Evolutionary conservation across 1,140 invertebrate species (phyloP).

Genomic region (Aplysia californica): DNA sequence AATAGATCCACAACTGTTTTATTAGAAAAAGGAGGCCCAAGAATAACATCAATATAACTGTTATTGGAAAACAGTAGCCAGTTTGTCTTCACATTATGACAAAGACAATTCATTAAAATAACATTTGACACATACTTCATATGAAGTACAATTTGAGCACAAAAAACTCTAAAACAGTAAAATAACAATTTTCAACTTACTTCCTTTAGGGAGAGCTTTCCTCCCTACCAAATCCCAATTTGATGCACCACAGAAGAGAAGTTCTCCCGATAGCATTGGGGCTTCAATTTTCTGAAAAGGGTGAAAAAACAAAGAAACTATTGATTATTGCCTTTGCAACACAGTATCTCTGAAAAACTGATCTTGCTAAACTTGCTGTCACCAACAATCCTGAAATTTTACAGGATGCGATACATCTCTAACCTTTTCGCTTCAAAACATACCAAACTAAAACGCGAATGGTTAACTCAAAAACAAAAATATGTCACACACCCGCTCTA

Average conservation of each 20-base stretch:
- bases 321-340: not conserved
- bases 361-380: not conserved
- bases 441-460: no score
- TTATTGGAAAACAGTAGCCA: not conserved
- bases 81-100: not conserved
- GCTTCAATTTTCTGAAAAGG: conserved; percentile 67
- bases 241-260: conserved; percentile 76
- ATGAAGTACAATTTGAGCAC: not conserved
- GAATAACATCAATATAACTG: no score
- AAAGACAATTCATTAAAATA: not conserved
- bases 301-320: conserved; percentile 12
- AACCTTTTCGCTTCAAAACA: not conserved
- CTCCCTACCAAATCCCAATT: conserved; percentile 80
- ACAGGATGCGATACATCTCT: not conserved
- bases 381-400: not conserved
- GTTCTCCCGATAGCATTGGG: conserved; percentile 72
- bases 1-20: no score
- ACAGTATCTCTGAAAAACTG: not conserved
- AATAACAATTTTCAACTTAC: conserved; percentile 38
- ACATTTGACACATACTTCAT: not conserved
- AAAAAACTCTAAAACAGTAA: not conserved
- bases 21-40: no score
- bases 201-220: conserved; percentile 74
- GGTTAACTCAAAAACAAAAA: no score
- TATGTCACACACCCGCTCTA: no score